phyloP scores from a whole-genome alignment of 2,888 invertebrate species.

The Hylaea fasciaria region DNA sequence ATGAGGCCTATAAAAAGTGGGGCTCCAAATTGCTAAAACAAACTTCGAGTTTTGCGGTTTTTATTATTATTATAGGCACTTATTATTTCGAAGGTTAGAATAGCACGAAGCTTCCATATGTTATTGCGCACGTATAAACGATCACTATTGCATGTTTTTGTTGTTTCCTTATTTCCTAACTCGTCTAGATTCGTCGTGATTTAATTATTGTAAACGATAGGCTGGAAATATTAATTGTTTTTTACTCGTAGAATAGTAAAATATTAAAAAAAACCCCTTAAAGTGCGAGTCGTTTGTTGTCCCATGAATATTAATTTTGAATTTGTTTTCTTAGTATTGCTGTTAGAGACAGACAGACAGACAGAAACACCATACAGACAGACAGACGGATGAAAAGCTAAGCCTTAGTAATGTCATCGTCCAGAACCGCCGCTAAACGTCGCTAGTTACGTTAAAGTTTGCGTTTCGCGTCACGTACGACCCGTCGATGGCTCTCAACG shows the following conservation, averaged over 20 bases:
- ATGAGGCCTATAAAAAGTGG: conserved; percentile 46
- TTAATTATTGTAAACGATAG: too few relatives aligned
- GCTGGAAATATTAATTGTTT: too few relatives aligned
- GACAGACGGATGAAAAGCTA: too few relatives aligned
- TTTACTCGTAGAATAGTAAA: too few relatives aligned
- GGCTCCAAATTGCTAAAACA: conserved; percentile 52
- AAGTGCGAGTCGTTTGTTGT: too few relatives aligned
- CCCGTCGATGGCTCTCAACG: conserved; percentile 64
- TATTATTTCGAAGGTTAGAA: conserved; percentile 50
- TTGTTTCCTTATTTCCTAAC: too few relatives aligned
- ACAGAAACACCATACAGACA: too few relatives aligned
- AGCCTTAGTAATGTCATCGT: conserved; percentile 24
- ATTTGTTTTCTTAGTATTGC: too few relatives aligned
- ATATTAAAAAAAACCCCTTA: too few relatives aligned
- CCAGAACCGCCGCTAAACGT: conserved; percentile 54
- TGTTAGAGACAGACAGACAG: too few relatives aligned
- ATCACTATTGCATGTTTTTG: neutral
- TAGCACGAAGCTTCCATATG: conserved; percentile 47
- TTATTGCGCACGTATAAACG: conserved; percentile 42
- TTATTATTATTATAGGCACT: conserved; percentile 55
- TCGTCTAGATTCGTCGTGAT: too few relatives aligned
- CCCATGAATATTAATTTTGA: too few relatives aligned
- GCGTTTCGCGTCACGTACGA: conserved; percentile 66
- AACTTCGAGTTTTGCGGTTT: conserved; percentile 47
- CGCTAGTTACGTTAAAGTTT: conserved; percentile 56